Evolutionary conservation across 1,140 invertebrate species (phyloP).

Genomic region (Heterodera schachtii): DNA sequence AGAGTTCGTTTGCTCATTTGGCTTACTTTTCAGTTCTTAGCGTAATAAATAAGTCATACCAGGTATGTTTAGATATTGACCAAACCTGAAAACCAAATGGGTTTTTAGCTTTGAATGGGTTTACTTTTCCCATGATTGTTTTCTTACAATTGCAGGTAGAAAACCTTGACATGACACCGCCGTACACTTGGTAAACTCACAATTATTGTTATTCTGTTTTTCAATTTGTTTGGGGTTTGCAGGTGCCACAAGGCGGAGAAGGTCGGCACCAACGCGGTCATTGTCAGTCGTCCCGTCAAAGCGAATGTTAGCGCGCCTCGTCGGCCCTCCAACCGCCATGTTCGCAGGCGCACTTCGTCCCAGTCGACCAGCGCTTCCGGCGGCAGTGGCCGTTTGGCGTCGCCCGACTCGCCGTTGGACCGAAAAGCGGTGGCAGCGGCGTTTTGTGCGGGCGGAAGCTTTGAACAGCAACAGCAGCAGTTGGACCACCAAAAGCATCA

Average conservation of each 20-base stretch:
- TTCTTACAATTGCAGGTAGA: slow-evolving; percentile 32
- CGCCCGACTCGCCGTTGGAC: slow-evolving; percentile 18
- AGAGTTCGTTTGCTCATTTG: neutral
- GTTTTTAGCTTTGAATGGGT: neutral
- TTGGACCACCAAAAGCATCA: slow-evolving; percentile 7
- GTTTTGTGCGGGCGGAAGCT: too few relatives aligned
- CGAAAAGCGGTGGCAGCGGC: slow-evolving; percentile 21
- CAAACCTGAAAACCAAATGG: neutral
- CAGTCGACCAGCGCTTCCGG: slow-evolving; percentile 12
- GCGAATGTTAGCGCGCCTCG: slow-evolving; percentile 2
- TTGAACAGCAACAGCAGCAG: too few relatives aligned
- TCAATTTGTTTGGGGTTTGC: neutral
- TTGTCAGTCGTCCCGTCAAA: slow-evolving; percentile 47
- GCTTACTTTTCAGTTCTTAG: too few relatives aligned
- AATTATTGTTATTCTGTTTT: neutral
- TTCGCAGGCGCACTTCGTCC: slow-evolving; percentile 22
- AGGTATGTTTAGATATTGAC: too few relatives aligned
- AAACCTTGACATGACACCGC: slow-evolving; percentile 67
- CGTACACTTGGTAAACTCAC: slow-evolving; percentile 75
- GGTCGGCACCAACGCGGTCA: slow-evolving; percentile 67
- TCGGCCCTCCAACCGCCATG: slow-evolving; percentile 18
- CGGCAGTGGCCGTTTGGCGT: slow-evolving; percentile 21
- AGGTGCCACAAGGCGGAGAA: slow-evolving; percentile 84
- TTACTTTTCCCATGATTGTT: too few relatives aligned
- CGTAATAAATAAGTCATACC: too few relatives aligned